These are phyloP conservation scores for Cyclura pinguis DNA, from an alignment of 2,797 vertebrate species.

Conservation along the genomic window DNA sequence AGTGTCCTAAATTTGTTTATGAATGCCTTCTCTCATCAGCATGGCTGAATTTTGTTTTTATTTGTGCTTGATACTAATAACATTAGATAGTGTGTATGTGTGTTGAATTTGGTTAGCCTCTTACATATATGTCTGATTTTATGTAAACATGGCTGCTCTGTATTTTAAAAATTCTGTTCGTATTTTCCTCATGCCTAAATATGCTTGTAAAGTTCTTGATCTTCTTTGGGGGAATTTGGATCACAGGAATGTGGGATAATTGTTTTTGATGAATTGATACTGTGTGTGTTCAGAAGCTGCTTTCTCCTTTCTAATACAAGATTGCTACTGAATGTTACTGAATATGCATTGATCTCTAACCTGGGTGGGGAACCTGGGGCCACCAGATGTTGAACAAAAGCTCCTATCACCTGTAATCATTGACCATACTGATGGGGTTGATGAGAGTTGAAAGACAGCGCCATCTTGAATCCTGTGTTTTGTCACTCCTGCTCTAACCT, in stretches of 20 bases:
- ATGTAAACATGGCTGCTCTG: background rate
- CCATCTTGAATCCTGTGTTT: no score
- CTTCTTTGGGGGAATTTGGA: background rate
- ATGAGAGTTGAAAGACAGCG: no score
- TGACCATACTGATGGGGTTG: no score
- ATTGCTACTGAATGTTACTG: background rate
- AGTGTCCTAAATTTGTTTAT: background rate
- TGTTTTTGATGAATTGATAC: background rate
- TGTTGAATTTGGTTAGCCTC: background rate
- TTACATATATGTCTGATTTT: background rate
- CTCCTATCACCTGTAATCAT: background rate
- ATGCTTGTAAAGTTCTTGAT: background rate
- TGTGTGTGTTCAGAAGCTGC: background rate
- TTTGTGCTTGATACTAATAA: constrained; percentile 3
- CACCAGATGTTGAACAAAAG: background rate
- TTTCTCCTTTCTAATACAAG: background rate
- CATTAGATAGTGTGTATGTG: background rate
- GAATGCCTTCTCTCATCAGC: background rate
- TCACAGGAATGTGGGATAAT: background rate
- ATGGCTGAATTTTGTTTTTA: background rate
- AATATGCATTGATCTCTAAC: background rate
- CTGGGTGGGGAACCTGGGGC: background rate
- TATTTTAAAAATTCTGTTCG: background rate
- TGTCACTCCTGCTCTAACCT: background rate
- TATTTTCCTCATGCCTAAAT: background rate